These are phyloP conservation scores for Nematolebias whitei DNA, from an alignment of 2,113 vertebrate species.

Conservation along the genomic window DNA sequence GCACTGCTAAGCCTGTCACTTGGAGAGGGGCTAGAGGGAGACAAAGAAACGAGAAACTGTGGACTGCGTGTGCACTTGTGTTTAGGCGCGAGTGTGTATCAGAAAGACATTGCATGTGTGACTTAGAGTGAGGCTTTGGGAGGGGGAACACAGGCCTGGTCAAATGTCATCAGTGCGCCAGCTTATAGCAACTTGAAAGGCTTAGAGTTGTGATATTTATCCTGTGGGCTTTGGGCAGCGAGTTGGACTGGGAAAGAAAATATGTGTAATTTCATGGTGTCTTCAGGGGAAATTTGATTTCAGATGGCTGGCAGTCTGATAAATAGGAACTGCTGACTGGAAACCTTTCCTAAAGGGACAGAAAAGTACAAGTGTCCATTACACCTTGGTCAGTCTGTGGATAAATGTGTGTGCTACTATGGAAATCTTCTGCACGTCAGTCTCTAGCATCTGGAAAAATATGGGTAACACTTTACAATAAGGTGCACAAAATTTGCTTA, in stretches of 20 bases:
- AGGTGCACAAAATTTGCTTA: too few relatives aligned
- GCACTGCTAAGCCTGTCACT: constrained; percentile 75
- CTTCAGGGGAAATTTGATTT: constrained; percentile 86
- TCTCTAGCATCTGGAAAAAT: constrained; percentile 21
- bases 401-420: constrained; percentile 24
- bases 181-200: constrained; percentile 81
- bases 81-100: constrained; percentile 17
- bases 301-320: constrained; percentile 82
- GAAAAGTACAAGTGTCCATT: constrained; percentile 65
- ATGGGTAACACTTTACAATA: too few relatives aligned
- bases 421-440: constrained; percentile 6
- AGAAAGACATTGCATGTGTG: constrained; percentile 27
- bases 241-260: constrained; percentile 76
- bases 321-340: constrained; percentile 80
- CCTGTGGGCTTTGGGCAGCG: constrained; percentile 76
- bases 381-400: constrained; percentile 33
- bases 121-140: constrained; percentile 68
- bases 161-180: constrained; percentile 81
- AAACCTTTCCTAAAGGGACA: constrained; percentile 74
- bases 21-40: constrained; percentile 62
- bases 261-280: constrained; percentile 85
- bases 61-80: constrained; percentile 32
- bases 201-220: constrained; percentile 84
- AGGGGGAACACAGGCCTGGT: constrained; percentile 76
- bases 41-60: constrained; percentile 59